A percentile compares a stretch with the other conserved stretches of the same genome.
Conservation (phyloP, 2,888 invertebrate genomes). For the Heliconius sara region DNA sequence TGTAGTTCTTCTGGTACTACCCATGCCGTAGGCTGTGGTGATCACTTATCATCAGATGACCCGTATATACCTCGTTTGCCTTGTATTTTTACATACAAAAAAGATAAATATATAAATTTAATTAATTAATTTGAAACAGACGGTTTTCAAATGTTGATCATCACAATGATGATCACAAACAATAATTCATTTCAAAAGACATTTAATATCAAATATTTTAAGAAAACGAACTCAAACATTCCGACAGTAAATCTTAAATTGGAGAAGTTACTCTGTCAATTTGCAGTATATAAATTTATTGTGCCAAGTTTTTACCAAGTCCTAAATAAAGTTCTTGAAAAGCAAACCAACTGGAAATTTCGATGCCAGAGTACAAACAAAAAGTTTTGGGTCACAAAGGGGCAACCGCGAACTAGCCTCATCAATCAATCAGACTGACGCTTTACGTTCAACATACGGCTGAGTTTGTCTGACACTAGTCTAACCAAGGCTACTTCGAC, state of each 20-base stretch:
- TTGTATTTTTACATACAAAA: too few species aligned
- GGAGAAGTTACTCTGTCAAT: conserved; percentile 16
- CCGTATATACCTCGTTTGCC: too few species aligned
- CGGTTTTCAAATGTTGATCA: background rate
- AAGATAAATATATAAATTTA: too few species aligned
- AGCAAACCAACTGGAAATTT: conserved; percentile 40
- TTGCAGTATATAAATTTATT: conserved; percentile 25
- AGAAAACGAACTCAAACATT: background rate
- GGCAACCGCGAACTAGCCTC: conserved; percentile 56
- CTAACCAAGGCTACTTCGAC: background rate
- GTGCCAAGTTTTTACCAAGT: conserved; percentile 38
- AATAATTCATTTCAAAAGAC: background rate
- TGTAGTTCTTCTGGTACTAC: too few species aligned
- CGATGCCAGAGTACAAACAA: conserved; percentile 59
- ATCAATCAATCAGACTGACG: conserved; percentile 68
- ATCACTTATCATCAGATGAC: too few species aligned
- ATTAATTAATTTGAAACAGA: background rate
- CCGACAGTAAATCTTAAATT: conserved; percentile 7
- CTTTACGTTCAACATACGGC: conserved; percentile 48
- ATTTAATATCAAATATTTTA: background rate
- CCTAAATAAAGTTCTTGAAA: conserved; percentile 38
- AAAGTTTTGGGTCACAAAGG: conserved; percentile 63
- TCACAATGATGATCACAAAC: background rate
- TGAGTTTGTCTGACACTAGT: conserved; percentile 29
- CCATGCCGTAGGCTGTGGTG: too few species aligned